These are phyloP conservation scores for Tetramorium simillimum DNA, from an alignment of 1,140 invertebrate genomes.

Conservation along the genomic window DNA sequence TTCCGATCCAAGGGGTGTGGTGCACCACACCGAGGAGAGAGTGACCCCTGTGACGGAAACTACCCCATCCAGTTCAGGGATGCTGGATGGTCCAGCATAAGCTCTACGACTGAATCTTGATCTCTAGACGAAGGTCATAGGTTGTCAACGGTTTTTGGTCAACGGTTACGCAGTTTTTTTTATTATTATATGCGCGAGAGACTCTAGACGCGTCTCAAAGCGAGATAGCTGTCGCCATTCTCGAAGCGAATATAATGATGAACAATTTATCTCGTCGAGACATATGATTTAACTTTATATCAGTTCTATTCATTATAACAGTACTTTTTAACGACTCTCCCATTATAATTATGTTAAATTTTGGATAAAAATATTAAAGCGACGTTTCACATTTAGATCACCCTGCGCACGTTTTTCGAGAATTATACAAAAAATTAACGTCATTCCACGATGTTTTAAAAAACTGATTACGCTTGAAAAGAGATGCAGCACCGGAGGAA, in stretches of 20 bases:
- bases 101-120: constrained; percentile 74
- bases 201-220: not conserved
- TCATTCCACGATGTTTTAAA: not conserved
- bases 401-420: not conserved
- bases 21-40: not conserved
- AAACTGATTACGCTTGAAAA: not conserved
- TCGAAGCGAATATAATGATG: not conserved
- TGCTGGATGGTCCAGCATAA: constrained; percentile 80
- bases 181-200: not conserved
- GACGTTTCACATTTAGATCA: not conserved
- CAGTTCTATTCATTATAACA: not conserved
- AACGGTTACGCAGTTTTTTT: constrained; percentile 61
- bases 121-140: constrained; percentile 69
- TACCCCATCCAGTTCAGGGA: constrained; percentile 81
- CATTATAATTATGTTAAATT: not conserved
- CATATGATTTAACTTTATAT: not conserved
- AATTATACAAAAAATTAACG: not conserved
- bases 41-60: constrained; percentile 66
- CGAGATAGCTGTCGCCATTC: not conserved
- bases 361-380: not conserved
- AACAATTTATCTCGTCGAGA: not conserved
- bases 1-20: constrained; percentile 60
- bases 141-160: constrained; percentile 73
- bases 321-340: not conserved
- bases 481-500: too few relatives aligned